A percentile compares a stretch with the other conserved stretches of the same genome.
Conservation (phyloP, 2,888 invertebrate species). For the Geophilus truncorum region DNA sequence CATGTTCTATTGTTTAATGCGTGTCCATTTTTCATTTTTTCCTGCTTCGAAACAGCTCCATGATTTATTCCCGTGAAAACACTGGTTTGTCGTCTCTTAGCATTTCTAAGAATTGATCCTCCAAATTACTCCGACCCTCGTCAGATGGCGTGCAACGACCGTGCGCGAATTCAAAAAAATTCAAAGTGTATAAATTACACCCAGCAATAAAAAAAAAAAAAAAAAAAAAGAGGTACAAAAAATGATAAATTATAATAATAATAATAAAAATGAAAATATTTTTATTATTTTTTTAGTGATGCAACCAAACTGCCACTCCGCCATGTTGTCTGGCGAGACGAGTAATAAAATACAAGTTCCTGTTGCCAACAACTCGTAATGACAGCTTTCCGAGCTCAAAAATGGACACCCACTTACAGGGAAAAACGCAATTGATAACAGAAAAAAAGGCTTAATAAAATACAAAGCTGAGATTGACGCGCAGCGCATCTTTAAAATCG, state of each 20-base stretch:
- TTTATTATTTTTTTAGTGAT: no score
- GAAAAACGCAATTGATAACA: background rate
- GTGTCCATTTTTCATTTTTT: background rate
- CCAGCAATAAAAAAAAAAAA: background rate
- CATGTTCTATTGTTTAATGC: background rate
- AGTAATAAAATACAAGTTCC: constrained; percentile 10
- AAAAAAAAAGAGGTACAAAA: no score
- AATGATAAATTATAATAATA: no score
- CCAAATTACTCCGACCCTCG: background rate
- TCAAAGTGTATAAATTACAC: background rate
- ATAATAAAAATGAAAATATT: no score
- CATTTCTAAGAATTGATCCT: background rate
- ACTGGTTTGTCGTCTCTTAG: background rate
- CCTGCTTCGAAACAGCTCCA: background rate
- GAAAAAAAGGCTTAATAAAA: background rate
- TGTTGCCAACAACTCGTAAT: constrained; percentile 21
- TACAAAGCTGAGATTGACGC: background rate
- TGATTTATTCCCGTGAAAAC: constrained; percentile 24
- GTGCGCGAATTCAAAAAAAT: background rate
- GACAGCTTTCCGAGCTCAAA: background rate
- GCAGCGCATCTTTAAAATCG: background rate
- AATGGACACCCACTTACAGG: background rate
- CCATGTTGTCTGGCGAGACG: background rate
- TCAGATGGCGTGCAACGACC: constrained; percentile 1
- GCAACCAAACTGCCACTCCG: background rate